These are phyloP conservation scores for Diorhabda elongata DNA, from an alignment of 1,140 invertebrate species.

Conservation along the genomic window DNA sequence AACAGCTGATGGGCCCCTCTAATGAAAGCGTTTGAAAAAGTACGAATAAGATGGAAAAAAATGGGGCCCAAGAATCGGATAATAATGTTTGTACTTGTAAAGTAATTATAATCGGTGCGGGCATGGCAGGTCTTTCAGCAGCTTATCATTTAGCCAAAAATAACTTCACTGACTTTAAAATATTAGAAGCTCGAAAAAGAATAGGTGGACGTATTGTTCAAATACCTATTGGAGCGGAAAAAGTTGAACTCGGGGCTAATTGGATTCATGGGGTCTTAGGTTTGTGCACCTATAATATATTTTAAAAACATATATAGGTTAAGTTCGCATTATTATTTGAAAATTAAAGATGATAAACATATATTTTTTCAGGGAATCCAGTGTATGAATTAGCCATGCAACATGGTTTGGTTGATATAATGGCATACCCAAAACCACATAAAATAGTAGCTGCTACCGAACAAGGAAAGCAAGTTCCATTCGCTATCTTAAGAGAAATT, in stretches of 20 bases:
- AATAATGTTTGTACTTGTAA: constrained; percentile 45
- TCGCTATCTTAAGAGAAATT: constrained; percentile 77
- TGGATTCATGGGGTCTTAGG: constrained; percentile 85
- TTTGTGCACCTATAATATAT: constrained; percentile 32
- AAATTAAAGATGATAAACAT: background rate
- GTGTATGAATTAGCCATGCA: constrained; percentile 82
- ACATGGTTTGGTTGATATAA: constrained; percentile 76
- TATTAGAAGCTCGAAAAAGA: constrained; percentile 74
- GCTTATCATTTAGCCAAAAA: constrained; percentile 81
- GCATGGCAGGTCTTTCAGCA: constrained; percentile 80
- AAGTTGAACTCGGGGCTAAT: constrained; percentile 84
- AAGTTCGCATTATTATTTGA: background rate
- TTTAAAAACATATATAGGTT: background rate
- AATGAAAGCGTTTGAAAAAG: constrained; percentile 6
- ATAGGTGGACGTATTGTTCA: constrained; percentile 78
- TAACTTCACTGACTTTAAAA: constrained; percentile 70
- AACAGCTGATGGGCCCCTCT: constrained; percentile 1
- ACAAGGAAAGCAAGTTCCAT: constrained; percentile 80
- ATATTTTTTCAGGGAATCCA: constrained; percentile 57
- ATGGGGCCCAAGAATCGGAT: constrained; percentile 11
- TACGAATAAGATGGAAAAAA: constrained; percentile 19
- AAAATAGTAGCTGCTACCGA: constrained; percentile 78
- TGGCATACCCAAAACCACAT: constrained; percentile 77
- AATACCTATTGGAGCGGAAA: constrained; percentile 65
- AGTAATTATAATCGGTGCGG: constrained; percentile 80